Conservation (phyloP, 2,113 vertebrate genomes). For the Apistogramma diplotaenia region DNA sequence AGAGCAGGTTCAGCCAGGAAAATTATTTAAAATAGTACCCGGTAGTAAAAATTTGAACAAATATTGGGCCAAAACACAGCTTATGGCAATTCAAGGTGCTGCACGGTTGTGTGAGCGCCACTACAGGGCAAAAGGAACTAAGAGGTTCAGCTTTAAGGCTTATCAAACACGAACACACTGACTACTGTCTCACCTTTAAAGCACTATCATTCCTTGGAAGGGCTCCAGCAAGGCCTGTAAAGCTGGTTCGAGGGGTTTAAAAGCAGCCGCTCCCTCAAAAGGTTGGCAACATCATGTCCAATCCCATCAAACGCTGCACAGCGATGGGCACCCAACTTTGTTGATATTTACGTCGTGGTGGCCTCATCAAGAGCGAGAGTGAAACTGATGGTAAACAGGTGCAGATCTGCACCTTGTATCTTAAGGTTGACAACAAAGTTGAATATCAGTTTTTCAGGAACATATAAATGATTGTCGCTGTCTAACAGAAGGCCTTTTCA, state of each 20-base stretch:
- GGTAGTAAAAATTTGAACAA: not conserved
- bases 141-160: not conserved
- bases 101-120: not conserved
- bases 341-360: not conserved
- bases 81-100: not conserved
- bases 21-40: not conserved
- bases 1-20: not conserved
- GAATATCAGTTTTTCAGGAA: not conserved
- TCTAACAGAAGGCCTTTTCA: not conserved
- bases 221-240: not conserved
- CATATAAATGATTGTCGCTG: not conserved
- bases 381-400: not conserved
- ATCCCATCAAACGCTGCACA: not conserved
- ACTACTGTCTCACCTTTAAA: not conserved
- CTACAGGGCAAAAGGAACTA: not conserved
- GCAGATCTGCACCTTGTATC: not conserved
- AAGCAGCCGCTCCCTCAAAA: not conserved
- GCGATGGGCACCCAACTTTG: too few relatives aligned
- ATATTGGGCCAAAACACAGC: not conserved
- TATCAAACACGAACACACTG: not conserved
- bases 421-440: not conserved
- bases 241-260: not conserved
- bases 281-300: not conserved
- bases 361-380: not conserved
- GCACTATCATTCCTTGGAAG: too few relatives aligned